phyloP scores from a whole-genome alignment of 2,888 invertebrate genomes.

The Tachina fera region DNA sequence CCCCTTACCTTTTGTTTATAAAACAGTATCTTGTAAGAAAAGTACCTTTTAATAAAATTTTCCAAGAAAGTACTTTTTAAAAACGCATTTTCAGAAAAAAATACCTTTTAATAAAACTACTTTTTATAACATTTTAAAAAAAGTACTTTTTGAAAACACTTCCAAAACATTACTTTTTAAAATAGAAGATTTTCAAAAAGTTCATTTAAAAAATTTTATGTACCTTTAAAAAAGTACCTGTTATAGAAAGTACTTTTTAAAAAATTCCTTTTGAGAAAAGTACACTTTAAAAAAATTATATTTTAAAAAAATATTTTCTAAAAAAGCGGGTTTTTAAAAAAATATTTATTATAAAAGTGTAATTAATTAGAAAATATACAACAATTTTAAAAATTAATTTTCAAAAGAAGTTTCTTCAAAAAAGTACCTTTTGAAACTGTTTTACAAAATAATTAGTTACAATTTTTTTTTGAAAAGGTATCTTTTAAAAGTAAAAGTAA shows the following conservation, averaged over 20 bases:
- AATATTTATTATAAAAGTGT: too few relatives aligned
- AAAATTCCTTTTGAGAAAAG: too few relatives aligned
- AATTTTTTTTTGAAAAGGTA: not conserved
- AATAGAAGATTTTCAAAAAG: too few relatives aligned
- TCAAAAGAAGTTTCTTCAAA: not conserved
- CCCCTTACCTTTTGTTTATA: too few relatives aligned
- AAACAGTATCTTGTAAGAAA: constrained; percentile 1
- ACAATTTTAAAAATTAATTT: not conserved
- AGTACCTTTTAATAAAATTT: not conserved
- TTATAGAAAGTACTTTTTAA: not conserved
- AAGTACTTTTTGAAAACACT: not conserved
- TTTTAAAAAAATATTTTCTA: too few relatives aligned
- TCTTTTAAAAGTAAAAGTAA: not conserved
- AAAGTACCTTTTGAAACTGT: not conserved
- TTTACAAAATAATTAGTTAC: too few relatives aligned
- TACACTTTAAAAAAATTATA: too few relatives aligned
- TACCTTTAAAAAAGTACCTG: not conserved
- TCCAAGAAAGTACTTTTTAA: not conserved
- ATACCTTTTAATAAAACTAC: not conserved
- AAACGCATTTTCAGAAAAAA: not conserved
- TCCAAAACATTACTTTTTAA: not conserved
- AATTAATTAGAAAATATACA: too few relatives aligned
- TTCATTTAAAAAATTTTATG: too few relatives aligned
- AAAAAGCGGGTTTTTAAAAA: too few relatives aligned
- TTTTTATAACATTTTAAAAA: too few relatives aligned